Percentiles rank a stretch among this genome's conserved stretches.
These are phyloP conservation scores for Megaustenia siamemsis DNA, from an alignment of 2,888 invertebrate genomes.

Conservation along the genomic window DNA sequence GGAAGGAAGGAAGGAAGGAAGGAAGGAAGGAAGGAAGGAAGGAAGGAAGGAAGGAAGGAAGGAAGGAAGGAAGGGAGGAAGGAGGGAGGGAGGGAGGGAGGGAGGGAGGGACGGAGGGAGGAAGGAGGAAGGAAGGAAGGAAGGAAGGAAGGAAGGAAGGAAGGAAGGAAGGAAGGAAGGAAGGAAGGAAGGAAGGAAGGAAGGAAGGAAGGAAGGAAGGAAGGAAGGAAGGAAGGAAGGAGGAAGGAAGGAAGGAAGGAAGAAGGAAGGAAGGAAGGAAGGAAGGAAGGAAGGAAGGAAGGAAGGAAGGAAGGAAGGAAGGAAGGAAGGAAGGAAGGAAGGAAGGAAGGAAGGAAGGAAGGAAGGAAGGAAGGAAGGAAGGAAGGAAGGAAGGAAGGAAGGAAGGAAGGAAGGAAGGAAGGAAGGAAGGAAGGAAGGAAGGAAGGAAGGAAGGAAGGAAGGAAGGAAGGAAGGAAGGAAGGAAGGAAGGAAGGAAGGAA, in stretches of 20 bases:
- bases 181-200: background rate
- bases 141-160: conserved; percentile 44
- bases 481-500: background rate
- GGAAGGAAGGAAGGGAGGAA: background rate
- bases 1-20: background rate
- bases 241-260: background rate
- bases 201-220: background rate
- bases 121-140: conserved; percentile 8
- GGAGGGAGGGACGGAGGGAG: conserved; percentile 16
- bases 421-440: background rate
- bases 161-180: background rate
- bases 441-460: background rate
- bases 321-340: conserved; percentile 1
- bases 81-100: background rate
- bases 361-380: background rate
- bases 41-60: background rate
- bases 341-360: too few species aligned
- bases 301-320: background rate
- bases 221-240: background rate
- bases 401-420: background rate
- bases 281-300: background rate
- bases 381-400: background rate
- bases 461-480: background rate
- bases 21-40: conserved; percentile 2
- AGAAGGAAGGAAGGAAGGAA: background rate